These are phyloP conservation scores for Patiria pectinifera DNA, from an alignment of 53 echinoderm and acorn worm species.

Conservation along the genomic window DNA sequence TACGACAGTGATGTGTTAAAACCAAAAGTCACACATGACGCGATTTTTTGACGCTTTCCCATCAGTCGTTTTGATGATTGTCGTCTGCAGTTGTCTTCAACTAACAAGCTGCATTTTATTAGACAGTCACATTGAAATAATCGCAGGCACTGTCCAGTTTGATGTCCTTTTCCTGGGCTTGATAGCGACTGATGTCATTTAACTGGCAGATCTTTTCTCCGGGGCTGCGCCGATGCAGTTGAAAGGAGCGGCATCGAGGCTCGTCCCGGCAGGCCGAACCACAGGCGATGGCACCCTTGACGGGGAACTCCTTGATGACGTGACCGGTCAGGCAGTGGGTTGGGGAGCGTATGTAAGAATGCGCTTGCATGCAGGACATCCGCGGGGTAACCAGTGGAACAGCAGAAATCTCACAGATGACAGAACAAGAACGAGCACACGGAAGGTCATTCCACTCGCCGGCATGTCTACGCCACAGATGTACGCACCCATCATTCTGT, in stretches of 20 bases:
- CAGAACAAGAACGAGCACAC: no score
- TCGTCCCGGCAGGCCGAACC: neutral
- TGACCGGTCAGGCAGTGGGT: constrained; percentile 17
- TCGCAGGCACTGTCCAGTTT: neutral
- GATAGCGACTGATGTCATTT: neutral
- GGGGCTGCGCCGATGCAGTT: neutral
- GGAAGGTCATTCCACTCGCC: no score
- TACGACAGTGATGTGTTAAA: no score
- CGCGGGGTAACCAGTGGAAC: no score
- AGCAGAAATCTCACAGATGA: no score
- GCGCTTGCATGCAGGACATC: neutral
- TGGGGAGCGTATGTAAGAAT: neutral
- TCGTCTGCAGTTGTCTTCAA: no score
- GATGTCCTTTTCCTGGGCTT: neutral
- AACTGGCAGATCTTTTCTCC: neutral
- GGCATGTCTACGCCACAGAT: no score
- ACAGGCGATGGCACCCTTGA: neutral
- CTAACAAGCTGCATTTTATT: no score
- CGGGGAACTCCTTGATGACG: constrained; percentile 4
- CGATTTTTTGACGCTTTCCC: no score
- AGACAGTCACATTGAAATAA: neutral
- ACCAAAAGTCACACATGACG: no score
- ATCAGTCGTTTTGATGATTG: no score
- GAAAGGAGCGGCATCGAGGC: neutral
- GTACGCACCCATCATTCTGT: no score